Percentiles rank a stretch among this genome's conserved stretches.
These are phyloP conservation scores for Oligia fasciuncula DNA, from an alignment of 2,888 invertebrate genomes.

Conservation along the genomic window DNA sequence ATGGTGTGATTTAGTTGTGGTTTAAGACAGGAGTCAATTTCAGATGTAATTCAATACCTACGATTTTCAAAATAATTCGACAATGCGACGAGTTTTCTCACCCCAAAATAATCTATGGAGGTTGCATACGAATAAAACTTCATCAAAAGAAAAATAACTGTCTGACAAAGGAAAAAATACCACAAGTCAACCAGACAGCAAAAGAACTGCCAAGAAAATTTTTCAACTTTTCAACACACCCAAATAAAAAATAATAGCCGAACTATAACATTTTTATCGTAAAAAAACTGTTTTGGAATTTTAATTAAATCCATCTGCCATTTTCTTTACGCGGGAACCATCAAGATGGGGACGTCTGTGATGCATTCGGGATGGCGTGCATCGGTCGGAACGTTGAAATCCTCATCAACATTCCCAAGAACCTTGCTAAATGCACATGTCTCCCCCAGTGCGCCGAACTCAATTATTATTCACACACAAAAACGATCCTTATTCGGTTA, in stretches of 20 bases:
- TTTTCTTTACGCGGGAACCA: constrained; percentile 34
- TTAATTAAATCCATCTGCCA: constrained; percentile 2
- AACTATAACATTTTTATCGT: constrained; percentile 30
- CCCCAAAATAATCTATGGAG: constrained; percentile 10
- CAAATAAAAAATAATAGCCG: constrained; percentile 17
- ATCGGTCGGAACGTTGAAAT: constrained; percentile 88
- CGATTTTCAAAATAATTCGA: not conserved
- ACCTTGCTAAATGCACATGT: constrained; percentile 88
- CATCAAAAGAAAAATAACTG: constrained; percentile 7
- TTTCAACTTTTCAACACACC: constrained; percentile 35
- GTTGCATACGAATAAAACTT: constrained; percentile 4
- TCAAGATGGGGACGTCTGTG: constrained; percentile 87
- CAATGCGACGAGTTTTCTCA: not conserved
- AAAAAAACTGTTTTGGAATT: constrained; percentile 25
- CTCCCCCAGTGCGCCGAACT: constrained; percentile 87
- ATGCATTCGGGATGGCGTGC: constrained; percentile 89
- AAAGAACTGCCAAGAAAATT: constrained; percentile 40
- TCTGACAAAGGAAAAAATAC: constrained; percentile 25
- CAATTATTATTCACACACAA: constrained; percentile 88
- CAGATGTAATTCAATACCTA: too few species aligned
- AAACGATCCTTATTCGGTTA: constrained; percentile 87
- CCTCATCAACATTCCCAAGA: constrained; percentile 87
- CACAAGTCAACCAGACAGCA: constrained; percentile 17
- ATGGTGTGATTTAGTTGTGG: too few species aligned
- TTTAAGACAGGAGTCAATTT: too few species aligned